Percentiles rank a stretch among this genome's conserved stretches.
Conservation (phyloP, 2,113 vertebrate genomes). For the Oryzias javanicus region DNA sequence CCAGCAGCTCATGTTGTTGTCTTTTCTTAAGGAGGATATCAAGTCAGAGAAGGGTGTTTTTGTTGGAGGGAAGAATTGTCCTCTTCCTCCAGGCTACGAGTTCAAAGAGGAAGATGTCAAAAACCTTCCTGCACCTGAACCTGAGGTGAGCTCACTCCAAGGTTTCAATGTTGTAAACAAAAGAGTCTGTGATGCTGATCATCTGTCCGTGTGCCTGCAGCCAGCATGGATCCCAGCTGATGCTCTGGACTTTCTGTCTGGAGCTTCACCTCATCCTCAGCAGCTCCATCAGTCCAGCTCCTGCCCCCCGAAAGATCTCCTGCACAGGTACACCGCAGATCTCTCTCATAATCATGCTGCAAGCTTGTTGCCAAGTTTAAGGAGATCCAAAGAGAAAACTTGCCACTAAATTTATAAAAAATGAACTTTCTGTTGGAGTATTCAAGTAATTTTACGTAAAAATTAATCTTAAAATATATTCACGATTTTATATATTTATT, state of each 20-base stretch:
- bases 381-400: no score
- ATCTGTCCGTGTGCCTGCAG: constrained; percentile 29
- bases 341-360: not conserved
- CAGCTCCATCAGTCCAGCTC: constrained; percentile 55
- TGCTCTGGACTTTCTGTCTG: constrained; percentile 73
- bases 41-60: constrained; percentile 60
- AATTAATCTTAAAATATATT: no score
- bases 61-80: constrained; percentile 70
- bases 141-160: constrained; percentile 39
- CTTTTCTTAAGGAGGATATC: constrained; percentile 51
- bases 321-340: constrained; percentile 30
- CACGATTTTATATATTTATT: not conserved
- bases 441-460: no score
- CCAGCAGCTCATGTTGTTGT: not conserved
- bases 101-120: constrained; percentile 49
- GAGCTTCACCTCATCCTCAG: constrained; percentile 50
- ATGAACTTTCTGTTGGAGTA: no score
- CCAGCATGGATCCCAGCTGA: constrained; percentile 54
- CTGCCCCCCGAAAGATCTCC: constrained; percentile 42
- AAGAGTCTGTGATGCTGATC: no score
- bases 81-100: constrained; percentile 67
- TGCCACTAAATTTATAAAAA: no score
- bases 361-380: no score
- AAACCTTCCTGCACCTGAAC: constrained; percentile 56
- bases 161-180: not conserved